Evolutionary conservation across 1,140 invertebrate genomes (phyloP).

Genomic region (honey bee (Apis mellifera)): Amel_HAv3.1 CM009945.2:6948001-6948500

Average conservation of each 20-base stretch:
- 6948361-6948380: slow-evolving; percentile 5
- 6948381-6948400: slow-evolving; percentile 78
- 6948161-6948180: no score
- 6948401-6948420: slow-evolving; percentile 80
- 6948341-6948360: slow-evolving; percentile 50
- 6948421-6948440: slow-evolving; percentile 73
- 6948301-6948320: slow-evolving; percentile 60
- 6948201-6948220: slow-evolving; percentile 85
- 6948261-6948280: slow-evolving; percentile 62
- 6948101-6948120: no score
- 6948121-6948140: no score
- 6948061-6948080: slow-evolving; percentile 85
- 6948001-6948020: slow-evolving; percentile 86
- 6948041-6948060: slow-evolving; percentile 83
- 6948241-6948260: slow-evolving; percentile 77
- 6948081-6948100: background rate
- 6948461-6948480: no score
- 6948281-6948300: slow-evolving; percentile 39
- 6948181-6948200: slow-evolving; percentile 82
- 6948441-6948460: no score
- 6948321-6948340: slow-evolving; percentile 61
- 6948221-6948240: slow-evolving; percentile 83
- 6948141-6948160: no score
- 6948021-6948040: slow-evolving; percentile 84
- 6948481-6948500: background rate